Percentiles rank a stretch among this genome's conserved stretches.
Conservation (phyloP, 2,888 invertebrate species). For the Diogma glabrata region DNA sequence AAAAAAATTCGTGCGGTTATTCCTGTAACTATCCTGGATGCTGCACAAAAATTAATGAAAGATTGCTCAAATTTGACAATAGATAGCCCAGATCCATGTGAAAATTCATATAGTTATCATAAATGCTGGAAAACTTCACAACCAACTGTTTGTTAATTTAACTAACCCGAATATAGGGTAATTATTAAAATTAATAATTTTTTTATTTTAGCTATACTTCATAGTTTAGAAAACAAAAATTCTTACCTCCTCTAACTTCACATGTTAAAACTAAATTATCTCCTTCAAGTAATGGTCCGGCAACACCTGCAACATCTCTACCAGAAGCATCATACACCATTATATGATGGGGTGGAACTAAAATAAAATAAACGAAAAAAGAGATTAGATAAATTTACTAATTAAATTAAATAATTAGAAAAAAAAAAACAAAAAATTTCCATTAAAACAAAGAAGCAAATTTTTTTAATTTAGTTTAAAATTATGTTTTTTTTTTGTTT, state of each 20-base stretch:
- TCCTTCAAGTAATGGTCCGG: slow-evolving; percentile 74
- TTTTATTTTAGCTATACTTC: slow-evolving; percentile 3
- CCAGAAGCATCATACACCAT: slow-evolving; percentile 75
- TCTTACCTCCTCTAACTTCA: slow-evolving; percentile 80
- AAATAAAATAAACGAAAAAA: slow-evolving; percentile 29
- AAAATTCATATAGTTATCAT: slow-evolving; percentile 35
- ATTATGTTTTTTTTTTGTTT: too few species aligned
- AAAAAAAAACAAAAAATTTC: not conserved
- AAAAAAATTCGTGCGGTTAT: slow-evolving; percentile 27
- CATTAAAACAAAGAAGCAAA: not conserved
- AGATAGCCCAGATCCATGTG: slow-evolving; percentile 30
- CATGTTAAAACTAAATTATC: slow-evolving; percentile 70
- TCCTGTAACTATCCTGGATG: slow-evolving; percentile 27
- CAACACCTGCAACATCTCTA: slow-evolving; percentile 62
- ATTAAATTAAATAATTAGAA: too few species aligned
- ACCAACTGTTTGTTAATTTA: too few species aligned
- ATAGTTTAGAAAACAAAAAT: slow-evolving; percentile 11
- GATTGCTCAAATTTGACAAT: slow-evolving; percentile 31
- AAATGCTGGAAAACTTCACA: slow-evolving; percentile 30
- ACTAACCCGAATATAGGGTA: not conserved
- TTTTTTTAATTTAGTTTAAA: not conserved
- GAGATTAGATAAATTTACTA: not conserved
- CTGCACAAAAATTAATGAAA: slow-evolving; percentile 28
- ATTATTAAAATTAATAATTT: not conserved
- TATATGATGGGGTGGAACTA: slow-evolving; percentile 83